These are phyloP conservation scores for Frankliniella intonsa DNA, from an alignment of 2,888 invertebrate species.

Conservation along the genomic window DNA sequence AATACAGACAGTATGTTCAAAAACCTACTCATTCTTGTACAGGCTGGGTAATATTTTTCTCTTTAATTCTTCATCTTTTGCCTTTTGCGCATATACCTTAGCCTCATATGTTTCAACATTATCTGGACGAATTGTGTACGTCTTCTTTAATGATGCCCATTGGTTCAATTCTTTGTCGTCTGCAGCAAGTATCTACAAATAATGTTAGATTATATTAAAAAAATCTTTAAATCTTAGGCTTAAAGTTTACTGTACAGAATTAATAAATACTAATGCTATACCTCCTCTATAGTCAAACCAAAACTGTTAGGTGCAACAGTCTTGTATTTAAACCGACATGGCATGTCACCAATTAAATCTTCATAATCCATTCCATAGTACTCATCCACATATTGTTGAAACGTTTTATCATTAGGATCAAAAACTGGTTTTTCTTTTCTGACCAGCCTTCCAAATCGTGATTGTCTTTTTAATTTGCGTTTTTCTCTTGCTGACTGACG, in stretches of 20 bases:
- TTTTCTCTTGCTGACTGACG: constrained; percentile 55
- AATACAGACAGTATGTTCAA: constrained; percentile 38
- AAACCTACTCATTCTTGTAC: constrained; percentile 51
- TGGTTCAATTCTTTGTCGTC: constrained; percentile 90
- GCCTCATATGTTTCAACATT: constrained; percentile 76
- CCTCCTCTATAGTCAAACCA: constrained; percentile 87
- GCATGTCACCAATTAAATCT: constrained; percentile 86
- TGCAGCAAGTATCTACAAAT: constrained; percentile 72
- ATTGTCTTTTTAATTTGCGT: constrained; percentile 53
- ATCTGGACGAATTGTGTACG: constrained; percentile 70
- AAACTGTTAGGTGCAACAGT: constrained; percentile 85
- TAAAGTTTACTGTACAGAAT: neutral
- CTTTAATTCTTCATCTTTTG: constrained; percentile 67
- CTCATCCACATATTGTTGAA: constrained; percentile 86
- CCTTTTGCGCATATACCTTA: constrained; percentile 67
- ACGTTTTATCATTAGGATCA: constrained; percentile 71
- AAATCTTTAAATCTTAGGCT: neutral
- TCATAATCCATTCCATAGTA: constrained; percentile 94
- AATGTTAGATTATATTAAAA: neutral
- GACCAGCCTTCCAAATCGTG: constrained; percentile 44
- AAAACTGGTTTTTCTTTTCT: constrained; percentile 75
- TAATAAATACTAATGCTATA: constrained; percentile 43
- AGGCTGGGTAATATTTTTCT: constrained; percentile 73
- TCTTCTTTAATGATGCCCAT: constrained; percentile 90
- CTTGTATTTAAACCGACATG: constrained; percentile 89